Evolutionary conservation across 2,888 invertebrate species (phyloP).

Genomic region (Meiosimyza platycephala): DNA sequence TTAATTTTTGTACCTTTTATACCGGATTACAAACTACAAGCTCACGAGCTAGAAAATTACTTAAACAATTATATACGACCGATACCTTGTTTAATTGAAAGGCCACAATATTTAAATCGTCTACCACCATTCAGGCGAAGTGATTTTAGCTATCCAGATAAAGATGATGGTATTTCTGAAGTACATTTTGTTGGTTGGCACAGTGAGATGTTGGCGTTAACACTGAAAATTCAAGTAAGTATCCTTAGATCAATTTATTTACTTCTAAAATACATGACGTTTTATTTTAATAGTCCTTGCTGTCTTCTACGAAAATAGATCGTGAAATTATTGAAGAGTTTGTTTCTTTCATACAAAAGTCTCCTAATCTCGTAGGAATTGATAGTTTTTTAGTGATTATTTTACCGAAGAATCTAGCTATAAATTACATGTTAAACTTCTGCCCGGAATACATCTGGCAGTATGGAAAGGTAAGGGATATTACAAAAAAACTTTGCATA

Average conservation of each 20-base stretch:
- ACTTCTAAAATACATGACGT: neutral
- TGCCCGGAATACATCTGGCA: constrained; percentile 74
- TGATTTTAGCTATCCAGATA: constrained; percentile 61
- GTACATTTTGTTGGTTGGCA: constrained; percentile 62
- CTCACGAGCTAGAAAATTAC: constrained; percentile 53
- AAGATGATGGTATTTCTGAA: constrained; percentile 60
- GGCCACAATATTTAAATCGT: constrained; percentile 63
- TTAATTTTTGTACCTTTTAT: constrained; percentile 58
- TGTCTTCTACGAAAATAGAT: constrained; percentile 71
- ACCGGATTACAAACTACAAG: constrained; percentile 60
- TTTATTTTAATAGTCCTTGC: constrained; percentile 58
- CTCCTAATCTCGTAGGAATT: constrained; percentile 70
- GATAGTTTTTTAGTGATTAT: constrained; percentile 69
- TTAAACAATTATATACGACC: constrained; percentile 58
- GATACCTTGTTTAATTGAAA: constrained; percentile 61
- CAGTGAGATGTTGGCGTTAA: constrained; percentile 59
- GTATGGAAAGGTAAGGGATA: constrained; percentile 72
- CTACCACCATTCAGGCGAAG: constrained; percentile 61
- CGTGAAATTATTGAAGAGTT: constrained; percentile 70
- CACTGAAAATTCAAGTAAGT: constrained; percentile 60
- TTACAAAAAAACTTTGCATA: neutral
- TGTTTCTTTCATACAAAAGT: constrained; percentile 72
- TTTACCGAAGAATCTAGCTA: constrained; percentile 69
- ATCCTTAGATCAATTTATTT: neutral
- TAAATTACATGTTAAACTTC: constrained; percentile 70